Conservation (phyloP, 2,888 invertebrate genomes). For the Anthophora plumipes region DNA sequence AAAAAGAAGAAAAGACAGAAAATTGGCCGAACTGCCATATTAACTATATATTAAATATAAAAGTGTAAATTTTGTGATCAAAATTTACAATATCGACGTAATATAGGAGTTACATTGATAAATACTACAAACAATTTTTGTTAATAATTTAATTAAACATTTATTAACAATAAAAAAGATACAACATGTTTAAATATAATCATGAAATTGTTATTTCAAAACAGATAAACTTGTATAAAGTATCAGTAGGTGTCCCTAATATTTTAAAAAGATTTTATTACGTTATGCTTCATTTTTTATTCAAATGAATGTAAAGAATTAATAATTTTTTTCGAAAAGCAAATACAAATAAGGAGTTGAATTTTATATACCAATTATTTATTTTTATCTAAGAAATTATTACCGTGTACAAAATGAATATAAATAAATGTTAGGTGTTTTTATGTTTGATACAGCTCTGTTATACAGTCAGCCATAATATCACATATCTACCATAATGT, state of each 20-base stretch:
- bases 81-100: conserved; percentile 50
- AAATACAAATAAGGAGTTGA: conserved; percentile 39
- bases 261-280: conserved; percentile 5
- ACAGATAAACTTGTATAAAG: conserved; percentile 8
- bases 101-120: conserved; percentile 1
- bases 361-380: conserved; percentile 72
- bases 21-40: neutral
- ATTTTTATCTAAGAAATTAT: conserved; percentile 80
- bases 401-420: conserved; percentile 83
- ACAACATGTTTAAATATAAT: conserved; percentile 21
- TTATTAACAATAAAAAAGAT: conserved; percentile 35
- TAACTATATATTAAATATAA: conserved; percentile 1
- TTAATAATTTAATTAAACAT: conserved; percentile 28
- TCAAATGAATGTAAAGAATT: conserved; percentile 27
- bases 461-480: conserved; percentile 71
- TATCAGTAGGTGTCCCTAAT: conserved; percentile 1
- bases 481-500: conserved; percentile 75
- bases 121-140: conserved; percentile 2
- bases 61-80: conserved; percentile 21
- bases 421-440: conserved; percentile 82
- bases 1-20: no score
- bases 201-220: conserved; percentile 13
- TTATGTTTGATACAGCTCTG: conserved; percentile 71
- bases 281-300: conserved; percentile 15
- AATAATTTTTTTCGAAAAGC: conserved; percentile 26